Base-by-base conservation (phyloP, 1,140 invertebrate species). In the Temnothorax longispinosus region DNA sequence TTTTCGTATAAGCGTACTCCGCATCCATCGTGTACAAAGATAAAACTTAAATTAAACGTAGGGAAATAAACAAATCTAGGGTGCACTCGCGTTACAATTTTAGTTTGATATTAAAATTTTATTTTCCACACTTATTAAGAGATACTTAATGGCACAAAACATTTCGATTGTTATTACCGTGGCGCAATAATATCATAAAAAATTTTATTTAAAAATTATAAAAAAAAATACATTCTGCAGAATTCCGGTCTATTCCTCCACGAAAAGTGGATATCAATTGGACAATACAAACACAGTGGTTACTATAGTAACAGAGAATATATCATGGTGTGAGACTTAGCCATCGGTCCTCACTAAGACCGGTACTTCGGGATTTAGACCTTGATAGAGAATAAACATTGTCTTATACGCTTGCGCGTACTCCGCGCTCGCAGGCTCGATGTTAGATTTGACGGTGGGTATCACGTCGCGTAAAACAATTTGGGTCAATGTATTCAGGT, bases 1-100 rank as follows among this genome's bases (percentile, higher is more conserved):
- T 96, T 93, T 97, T 98, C 44, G 96, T 96, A 90, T 97, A 97
- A 88, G 96, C 95, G 87, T 96, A 97, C 54, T 96, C 95, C 7
- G 96, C 90, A 88, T 97, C 94, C 96, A 97, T 96, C 93, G 95
- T 89, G 50, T 76, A 85, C 18, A 54, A 69, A 58, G 54, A 38
- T 65, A 80, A 65, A 13, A 50, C 3, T 54, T 35, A 54, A 52
- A 75, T 85, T 81, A 44, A 41, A 69, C 5, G 41, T 35, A n/a
- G 15, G 21, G 1, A 47, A 69, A 80, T 41, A 60, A n/a, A 65
- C 0, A 54, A 21, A 52, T 78, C 3, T 41, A 62, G 32, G 2
- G 56, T 72, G 35, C 50, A 65, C 35, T 47, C n/a, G n/a, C 3
- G 2, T 67, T 44, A 35, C n/a, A 71, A n/a, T 6, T 72, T 71